Evolutionary conservation across 1,140 invertebrate species (phyloP), one percentile per base, ranked within the genome.

Genomic region (Leptinotarsa undecemlineata): DNA sequence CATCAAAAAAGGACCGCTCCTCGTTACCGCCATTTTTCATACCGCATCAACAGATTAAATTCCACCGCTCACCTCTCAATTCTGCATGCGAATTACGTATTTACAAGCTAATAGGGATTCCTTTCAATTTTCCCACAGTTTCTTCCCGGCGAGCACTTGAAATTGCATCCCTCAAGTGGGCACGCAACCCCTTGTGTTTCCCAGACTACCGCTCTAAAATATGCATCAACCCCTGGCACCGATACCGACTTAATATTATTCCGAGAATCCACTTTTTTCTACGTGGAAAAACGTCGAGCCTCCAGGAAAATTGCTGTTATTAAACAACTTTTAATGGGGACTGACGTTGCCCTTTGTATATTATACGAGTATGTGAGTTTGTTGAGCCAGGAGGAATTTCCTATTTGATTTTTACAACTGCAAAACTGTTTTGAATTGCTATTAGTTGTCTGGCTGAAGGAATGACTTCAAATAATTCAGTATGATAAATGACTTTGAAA

Each of bases 51-150:
- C 17, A 23, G 64, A 17, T 26, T 19, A 17, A 26, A 42, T 4
- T 23, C 21, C 21, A 23, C 21, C 21, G 20, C 21, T 67, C 26
- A 67, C 21, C 72, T 74, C 70, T 68, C 51, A 19, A 57, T 57
- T 57, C n/a, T 19, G 51, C 51, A 57, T 57, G 51, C 51, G 71
- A 72, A 80, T 80, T 76, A 80, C 69, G 64, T 78, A 79, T 80
- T 78, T 80, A 80, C 76, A 70, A 51, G 21, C 62, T 75, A 76
- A 77, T 79, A 74, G 76, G 73, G 73, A 75, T 76, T 80, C 76
- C 78, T 78, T 80, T 80, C 78, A 80, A 80, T 80, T 80, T 80
- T 76, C 70, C 72, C 72, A 77, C 77, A 78, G 76, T 80, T 78
- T 77, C 76, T 77, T 80, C 74, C 73, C 72, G 67, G 63, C 72